phyloP scores from a whole-genome alignment of 1,140 invertebrate species.

The Pogonus chalceus region DNA sequence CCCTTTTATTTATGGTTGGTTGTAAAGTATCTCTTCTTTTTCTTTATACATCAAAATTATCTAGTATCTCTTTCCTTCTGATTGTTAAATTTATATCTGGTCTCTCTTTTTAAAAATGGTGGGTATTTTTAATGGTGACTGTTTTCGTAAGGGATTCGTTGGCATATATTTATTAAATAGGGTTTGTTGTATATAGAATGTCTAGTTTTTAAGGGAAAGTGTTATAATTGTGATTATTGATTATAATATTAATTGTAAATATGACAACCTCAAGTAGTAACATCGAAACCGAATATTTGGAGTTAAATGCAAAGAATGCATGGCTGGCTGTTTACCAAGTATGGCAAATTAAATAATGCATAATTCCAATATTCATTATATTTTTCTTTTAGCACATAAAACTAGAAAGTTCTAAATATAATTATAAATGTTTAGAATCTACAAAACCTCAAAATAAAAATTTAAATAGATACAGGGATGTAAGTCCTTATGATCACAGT shows the following conservation, averaged over 20 bases:
- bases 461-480: slow-evolving; percentile 89
- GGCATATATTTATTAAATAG: slow-evolving; percentile 1
- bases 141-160: neutral
- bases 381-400: slow-evolving; percentile 48
- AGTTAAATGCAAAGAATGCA: slow-evolving; percentile 48
- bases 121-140: slow-evolving; percentile 3
- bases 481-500: slow-evolving; percentile 90
- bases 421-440: slow-evolving; percentile 64
- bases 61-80: too few species aligned
- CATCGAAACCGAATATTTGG: slow-evolving; percentile 56
- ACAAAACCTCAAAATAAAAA: slow-evolving; percentile 68
- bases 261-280: slow-evolving; percentile 38
- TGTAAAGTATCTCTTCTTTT: too few species aligned
- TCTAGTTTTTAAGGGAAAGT: neutral
- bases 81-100: too few species aligned
- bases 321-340: slow-evolving; percentile 61
- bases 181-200: slow-evolving; percentile 4
- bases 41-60: too few species aligned
- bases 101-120: slow-evolving; percentile 6
- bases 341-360: slow-evolving; percentile 29
- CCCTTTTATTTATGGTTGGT: too few species aligned
- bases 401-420: slow-evolving; percentile 46
- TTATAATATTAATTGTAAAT: neutral
- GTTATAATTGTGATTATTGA: neutral
- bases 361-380: slow-evolving; percentile 17